These are phyloP conservation scores for Coryphaenoides rupestris DNA, from an alignment of 2,113 vertebrate species.

Conservation along the genomic window DNA sequence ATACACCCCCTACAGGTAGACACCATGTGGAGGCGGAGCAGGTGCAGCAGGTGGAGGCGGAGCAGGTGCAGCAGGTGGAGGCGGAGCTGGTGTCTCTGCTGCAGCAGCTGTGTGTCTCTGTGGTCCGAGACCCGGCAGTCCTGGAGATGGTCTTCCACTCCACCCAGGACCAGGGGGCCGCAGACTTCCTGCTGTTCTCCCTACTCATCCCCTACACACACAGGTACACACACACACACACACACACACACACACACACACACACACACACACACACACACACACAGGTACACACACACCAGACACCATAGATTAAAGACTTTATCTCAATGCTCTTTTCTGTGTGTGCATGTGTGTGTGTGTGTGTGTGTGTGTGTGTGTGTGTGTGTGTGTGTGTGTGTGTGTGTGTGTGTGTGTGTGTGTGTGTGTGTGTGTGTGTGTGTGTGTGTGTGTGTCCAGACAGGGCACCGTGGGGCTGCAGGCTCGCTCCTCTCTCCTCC, in stretches of 20 bases:
- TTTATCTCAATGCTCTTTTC: no score
- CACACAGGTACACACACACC: not conserved
- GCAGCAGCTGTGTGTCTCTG: conserved; percentile 84
- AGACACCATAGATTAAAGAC: not conserved
- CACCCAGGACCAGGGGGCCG: conserved; percentile 91
- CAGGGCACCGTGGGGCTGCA: conserved; percentile 87
- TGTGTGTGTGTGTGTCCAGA: conserved; percentile 60
- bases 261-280: not conserved
- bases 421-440: no score
- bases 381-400: no score
- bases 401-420: no score
- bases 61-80: conserved; percentile 78
- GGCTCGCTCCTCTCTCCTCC: conserved; percentile 87
- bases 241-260: not conserved
- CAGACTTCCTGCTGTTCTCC: conserved; percentile 96
- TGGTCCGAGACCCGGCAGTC: conserved; percentile 90
- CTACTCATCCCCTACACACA: conserved; percentile 93
- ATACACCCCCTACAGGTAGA: not conserved
- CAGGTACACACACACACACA: conserved; percentile 53
- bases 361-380: no score
- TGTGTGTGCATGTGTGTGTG: no score
- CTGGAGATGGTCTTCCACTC: conserved; percentile 96
- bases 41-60: conserved; percentile 73
- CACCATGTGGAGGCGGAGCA: conserved; percentile 60
- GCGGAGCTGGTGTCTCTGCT: conserved; percentile 83